A percentile compares a stretch with the other conserved stretches of the same genome.
Evolutionary conservation across 2,797 vertebrate species (phyloP).

Genomic region (Melopsittacus undulatus): DNA sequence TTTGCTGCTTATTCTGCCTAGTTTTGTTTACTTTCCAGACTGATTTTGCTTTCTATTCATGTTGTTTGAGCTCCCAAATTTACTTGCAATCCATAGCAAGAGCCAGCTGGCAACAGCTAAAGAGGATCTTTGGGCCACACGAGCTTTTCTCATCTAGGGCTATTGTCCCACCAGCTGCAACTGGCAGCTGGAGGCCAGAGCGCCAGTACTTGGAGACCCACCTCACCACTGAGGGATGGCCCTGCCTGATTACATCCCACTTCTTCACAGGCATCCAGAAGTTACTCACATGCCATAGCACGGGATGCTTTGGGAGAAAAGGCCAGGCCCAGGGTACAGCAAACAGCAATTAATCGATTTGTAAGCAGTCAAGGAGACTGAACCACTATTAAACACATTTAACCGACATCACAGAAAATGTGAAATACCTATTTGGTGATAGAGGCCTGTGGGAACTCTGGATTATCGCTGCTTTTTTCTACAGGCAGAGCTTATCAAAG

Average conservation of each 20-base stretch:
- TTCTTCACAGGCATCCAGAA: background rate
- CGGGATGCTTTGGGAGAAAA: background rate
- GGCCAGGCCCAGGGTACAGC: background rate
- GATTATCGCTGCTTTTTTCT: background rate
- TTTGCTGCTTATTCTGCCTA: background rate
- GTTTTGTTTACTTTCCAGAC: slow-evolving; percentile 17
- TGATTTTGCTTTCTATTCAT: background rate
- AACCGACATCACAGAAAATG: background rate
- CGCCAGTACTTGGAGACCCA: background rate
- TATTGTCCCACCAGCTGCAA: background rate
- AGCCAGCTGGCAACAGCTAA: slow-evolving; percentile 2
- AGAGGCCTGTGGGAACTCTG: background rate
- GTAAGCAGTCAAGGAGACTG: background rate
- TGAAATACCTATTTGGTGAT: background rate
- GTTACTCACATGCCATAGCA: background rate
- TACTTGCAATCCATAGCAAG: background rate
- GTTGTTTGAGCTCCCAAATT: background rate
- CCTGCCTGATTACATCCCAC: background rate
- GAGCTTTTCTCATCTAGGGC: background rate
- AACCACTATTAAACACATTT: background rate
- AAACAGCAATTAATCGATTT: background rate
- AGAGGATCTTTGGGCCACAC: background rate
- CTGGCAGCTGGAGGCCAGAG: background rate
- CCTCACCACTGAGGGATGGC: background rate
- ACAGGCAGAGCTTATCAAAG: background rate